A percentile compares a stretch with the other conserved stretches of the same genome.
These are phyloP conservation scores for Eupithecia tripunctaria DNA, from an alignment of 2,888 invertebrate genomes.

Conservation along the genomic window DNA sequence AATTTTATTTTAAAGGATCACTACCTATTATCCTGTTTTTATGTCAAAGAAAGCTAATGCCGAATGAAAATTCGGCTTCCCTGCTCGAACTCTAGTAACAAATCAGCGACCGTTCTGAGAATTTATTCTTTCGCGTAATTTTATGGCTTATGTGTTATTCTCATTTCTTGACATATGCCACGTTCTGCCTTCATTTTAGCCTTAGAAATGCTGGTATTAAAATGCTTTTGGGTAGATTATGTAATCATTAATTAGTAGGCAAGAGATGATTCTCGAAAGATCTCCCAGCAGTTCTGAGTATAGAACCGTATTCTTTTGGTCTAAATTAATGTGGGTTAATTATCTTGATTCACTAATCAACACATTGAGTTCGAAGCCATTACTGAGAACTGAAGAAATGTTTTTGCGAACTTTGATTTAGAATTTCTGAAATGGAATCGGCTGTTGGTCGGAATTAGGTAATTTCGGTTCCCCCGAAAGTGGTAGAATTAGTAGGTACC, in stretches of 20 bases:
- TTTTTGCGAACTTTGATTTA: conserved; percentile 47
- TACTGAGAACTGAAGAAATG: conserved; percentile 46
- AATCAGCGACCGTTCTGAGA: background rate
- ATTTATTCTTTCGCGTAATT: background rate
- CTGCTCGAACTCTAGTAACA: background rate
- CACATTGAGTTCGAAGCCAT: conserved; percentile 8
- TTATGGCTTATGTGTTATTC: background rate
- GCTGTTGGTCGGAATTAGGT: conserved; percentile 32
- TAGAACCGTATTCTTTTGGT: background rate
- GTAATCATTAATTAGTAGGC: background rate
- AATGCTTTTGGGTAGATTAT: background rate
- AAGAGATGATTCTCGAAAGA: background rate
- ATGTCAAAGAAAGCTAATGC: background rate
- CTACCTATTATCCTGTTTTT: background rate
- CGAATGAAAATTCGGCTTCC: background rate
- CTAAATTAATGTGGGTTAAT: background rate
- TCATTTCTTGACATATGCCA: background rate
- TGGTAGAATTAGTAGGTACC: conserved; percentile 40
- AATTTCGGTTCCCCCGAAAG: conserved; percentile 40
- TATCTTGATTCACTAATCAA: no score
- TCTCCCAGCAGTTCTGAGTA: background rate
- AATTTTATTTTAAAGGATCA: background rate
- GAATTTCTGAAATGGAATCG: conserved; percentile 40
- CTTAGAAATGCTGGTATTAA: background rate
- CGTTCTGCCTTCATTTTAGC: background rate